phyloP scores from a whole-genome alignment of 2,113 vertebrate genomes.

The Antigone vipio region DNA sequence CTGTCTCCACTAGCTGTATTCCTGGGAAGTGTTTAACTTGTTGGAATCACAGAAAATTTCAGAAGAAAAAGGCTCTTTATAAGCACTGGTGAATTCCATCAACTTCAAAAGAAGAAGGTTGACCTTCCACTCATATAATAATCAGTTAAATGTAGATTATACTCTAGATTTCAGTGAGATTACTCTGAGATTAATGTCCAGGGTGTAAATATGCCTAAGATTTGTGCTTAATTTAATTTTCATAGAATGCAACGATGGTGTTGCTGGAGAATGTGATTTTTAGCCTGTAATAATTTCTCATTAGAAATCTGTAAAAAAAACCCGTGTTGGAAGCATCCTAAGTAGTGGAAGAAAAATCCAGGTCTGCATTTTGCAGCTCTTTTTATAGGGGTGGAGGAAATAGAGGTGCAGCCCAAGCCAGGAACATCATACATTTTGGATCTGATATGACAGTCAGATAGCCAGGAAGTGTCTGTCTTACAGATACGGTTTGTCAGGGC shows the following conservation, averaged over 20 bases:
- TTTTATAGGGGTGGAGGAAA: background rate
- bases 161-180: background rate
- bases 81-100: background rate
- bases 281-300: background rate
- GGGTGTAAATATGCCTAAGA: background rate
- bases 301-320: background rate
- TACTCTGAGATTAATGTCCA: background rate
- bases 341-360: background rate
- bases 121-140: background rate
- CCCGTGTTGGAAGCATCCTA: background rate
- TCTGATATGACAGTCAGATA: background rate
- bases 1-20: background rate
- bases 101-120: background rate
- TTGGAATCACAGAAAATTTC: background rate
- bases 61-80: background rate
- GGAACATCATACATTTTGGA: background rate
- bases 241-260: fast-evolving
- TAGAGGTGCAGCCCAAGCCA: background rate
- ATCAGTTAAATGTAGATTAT: background rate
- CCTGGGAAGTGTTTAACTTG: background rate
- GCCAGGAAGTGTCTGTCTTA: background rate
- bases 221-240: background rate
- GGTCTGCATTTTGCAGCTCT: background rate
- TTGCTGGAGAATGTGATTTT: background rate
- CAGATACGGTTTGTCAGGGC: background rate